Base-by-base conservation (phyloP, 2,888 invertebrate species). In the Mythimna loreyi region DNA sequence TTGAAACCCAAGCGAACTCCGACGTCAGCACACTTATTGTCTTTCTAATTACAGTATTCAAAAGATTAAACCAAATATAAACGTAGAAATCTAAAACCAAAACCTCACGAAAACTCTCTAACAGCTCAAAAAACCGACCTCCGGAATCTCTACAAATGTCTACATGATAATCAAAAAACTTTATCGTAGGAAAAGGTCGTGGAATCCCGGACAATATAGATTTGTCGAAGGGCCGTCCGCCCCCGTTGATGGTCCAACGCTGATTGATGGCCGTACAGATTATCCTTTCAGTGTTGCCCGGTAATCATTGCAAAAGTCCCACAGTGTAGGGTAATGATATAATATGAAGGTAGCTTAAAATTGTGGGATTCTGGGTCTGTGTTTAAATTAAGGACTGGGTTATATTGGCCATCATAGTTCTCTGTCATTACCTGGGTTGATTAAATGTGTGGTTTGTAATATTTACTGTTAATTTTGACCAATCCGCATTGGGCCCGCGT, bases 231-330 rank as follows among this genome's bases (percentile, higher is more conserved):
- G 68, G 74, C 68, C 76, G 69, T 78, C 75, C 79, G 74, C 70
- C 45, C 47, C 75, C 80, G 65, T 67, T 78, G 64, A 65, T 50
- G 43, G 58, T 58, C 75, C 75, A 75, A 55, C 64, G 56, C 73
- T 85, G 87, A 87, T 86, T 81, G 85, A 87, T 87, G 86, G 64
- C 58, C 74, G 77, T 72, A 83, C 82, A 78, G 84, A 82, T 84
- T 81, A 77, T 82, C 85, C 81, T 77, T 81, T 80, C 64, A 71
- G 43, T 65, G 59, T 52, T 61, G 45, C 50, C 61, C 40, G 23
- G 47, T 67, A 68, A 74, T 62, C 74, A 84, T 81, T 76, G 75
- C 80, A 80, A 83, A 83, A 70, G 81, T 66, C 60, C 75, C 77
- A 72, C 75, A 76, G 75, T 67, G 47, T 63, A 40, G 65, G 58